Percentiles rank a stretch among this genome's conserved stretches.
Conservation (phyloP, 2,797 vertebrate genomes). For the Florisuga fusca region DNA sequence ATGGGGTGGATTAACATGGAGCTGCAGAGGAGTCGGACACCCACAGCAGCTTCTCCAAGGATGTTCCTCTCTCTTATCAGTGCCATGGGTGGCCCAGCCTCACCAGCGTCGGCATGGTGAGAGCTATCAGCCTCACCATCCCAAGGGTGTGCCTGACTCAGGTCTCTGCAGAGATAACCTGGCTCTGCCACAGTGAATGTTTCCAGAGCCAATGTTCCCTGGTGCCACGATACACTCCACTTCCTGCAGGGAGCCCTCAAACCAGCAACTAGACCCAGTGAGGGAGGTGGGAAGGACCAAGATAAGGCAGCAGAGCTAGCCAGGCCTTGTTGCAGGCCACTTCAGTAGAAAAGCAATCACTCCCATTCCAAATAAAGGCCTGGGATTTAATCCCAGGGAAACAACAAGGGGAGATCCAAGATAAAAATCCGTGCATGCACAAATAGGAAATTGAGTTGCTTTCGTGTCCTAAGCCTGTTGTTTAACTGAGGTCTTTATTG, state of each 20-base stretch:
- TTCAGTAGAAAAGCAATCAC: not conserved
- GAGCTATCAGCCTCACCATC: not conserved
- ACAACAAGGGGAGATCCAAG: constrained; percentile 56
- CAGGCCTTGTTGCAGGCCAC: not conserved
- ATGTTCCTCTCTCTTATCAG: not conserved
- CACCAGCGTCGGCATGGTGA: fast-evolving
- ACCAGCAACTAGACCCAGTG: not conserved
- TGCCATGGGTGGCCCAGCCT: not conserved
- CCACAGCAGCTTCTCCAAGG: not conserved
- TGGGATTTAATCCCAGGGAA: constrained; percentile 32
- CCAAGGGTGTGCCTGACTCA: not conserved
- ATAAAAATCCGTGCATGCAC: constrained; percentile 76
- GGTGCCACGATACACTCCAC: fast-evolving
- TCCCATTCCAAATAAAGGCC: not conserved
- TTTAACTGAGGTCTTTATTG: not conserved
- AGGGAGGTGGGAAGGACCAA: not conserved
- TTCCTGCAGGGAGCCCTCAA: not conserved
- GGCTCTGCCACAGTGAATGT: fast-evolving
- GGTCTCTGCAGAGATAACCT: not conserved
- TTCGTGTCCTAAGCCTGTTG: constrained; percentile 67
- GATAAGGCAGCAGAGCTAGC: not conserved
- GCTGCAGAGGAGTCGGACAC: not conserved
- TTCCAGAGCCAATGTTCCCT: not conserved
- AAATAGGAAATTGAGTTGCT: constrained; percentile 74
- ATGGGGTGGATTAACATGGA: not conserved